Evolutionary conservation across 2,113 vertebrate genomes (phyloP).

Genomic region (Aphyosemion australe): DNA sequence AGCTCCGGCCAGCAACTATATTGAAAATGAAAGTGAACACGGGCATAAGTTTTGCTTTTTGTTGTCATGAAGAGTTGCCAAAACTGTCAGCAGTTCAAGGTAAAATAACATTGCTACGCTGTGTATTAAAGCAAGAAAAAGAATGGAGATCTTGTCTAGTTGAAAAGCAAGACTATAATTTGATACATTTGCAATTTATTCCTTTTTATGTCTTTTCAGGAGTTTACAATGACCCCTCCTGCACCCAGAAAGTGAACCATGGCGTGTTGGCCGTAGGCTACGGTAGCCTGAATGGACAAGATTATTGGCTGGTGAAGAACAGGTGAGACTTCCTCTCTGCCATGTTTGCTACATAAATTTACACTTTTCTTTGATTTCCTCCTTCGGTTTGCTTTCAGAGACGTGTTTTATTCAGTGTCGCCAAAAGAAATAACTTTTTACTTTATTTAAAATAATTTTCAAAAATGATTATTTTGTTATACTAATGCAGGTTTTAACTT

Average conservation of each 20-base stretch:
- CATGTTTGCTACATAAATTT: neutral
- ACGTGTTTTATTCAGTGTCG: too few relatives aligned
- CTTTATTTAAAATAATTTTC: too few relatives aligned
- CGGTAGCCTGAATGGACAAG: slow-evolving; percentile 79
- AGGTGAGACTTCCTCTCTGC: slow-evolving; percentile 76
- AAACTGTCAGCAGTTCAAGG: too few relatives aligned
- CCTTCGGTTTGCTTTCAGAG: neutral
- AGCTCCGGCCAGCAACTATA: too few relatives aligned
- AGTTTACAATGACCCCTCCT: slow-evolving; percentile 84
- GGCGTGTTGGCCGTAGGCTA: slow-evolving; percentile 87
- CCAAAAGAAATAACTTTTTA: too few relatives aligned
- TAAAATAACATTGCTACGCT: too few relatives aligned
- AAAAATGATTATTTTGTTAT: too few relatives aligned
- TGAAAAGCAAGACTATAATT: neutral
- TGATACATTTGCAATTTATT: neutral
- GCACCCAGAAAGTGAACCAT: slow-evolving; percentile 83
- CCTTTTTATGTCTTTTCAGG: slow-evolving; percentile 69
- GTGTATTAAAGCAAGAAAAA: too few relatives aligned
- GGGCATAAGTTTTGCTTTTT: too few relatives aligned
- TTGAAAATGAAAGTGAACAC: too few relatives aligned
- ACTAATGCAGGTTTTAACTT: too few relatives aligned
- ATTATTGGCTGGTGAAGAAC: slow-evolving; percentile 96
- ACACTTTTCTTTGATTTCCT: neutral
- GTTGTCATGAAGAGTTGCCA: too few relatives aligned
- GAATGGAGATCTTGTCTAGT: neutral